Percentiles rank a stretch among this genome's conserved stretches.
Conservation (phyloP, 2,797 vertebrate species). For the Discoglossus pictus region DNA sequence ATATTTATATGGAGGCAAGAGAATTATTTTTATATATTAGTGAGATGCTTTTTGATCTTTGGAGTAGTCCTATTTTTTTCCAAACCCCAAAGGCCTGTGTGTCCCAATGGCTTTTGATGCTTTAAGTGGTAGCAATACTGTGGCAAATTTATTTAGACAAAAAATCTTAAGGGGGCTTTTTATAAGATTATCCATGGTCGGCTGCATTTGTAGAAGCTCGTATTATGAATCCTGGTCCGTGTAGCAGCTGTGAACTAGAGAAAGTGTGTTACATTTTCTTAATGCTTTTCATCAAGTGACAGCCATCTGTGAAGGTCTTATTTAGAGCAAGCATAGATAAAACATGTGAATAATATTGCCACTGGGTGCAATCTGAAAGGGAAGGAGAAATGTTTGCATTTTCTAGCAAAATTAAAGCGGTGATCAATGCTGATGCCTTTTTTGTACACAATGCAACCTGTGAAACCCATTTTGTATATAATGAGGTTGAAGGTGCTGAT, state of each 20-base stretch:
- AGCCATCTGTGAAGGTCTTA: constrained; percentile 48
- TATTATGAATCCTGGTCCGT: constrained; percentile 27
- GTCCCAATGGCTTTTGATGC: constrained; percentile 13
- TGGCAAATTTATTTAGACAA: constrained; percentile 43
- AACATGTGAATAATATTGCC: constrained; percentile 31
- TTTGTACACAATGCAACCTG: constrained; percentile 32
- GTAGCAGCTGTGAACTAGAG: constrained; percentile 33
- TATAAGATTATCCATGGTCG: constrained; percentile 43
- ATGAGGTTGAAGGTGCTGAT: constrained; percentile 34
- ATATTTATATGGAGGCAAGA: no score
- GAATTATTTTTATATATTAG: no score
- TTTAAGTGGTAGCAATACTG: constrained; percentile 18
- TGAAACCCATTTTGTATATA: constrained; percentile 43
- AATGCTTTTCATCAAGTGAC: constrained; percentile 40
- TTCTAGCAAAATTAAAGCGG: constrained; percentile 18
- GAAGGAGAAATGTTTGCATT: constrained; percentile 30
- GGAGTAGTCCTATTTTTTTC: background rate
- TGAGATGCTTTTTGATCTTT: constrained; percentile 13
- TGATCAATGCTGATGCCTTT: constrained; percentile 39
- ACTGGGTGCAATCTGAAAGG: constrained; percentile 29
- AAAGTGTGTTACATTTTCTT: constrained; percentile 35
- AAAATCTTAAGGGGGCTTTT: constrained; percentile 26
- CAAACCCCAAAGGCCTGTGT: background rate
- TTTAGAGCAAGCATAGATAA: constrained; percentile 23
- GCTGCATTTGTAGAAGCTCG: constrained; percentile 13